Base-by-base conservation (phyloP, 2,113 vertebrate species). In the Pterocles orientalis region DNA sequence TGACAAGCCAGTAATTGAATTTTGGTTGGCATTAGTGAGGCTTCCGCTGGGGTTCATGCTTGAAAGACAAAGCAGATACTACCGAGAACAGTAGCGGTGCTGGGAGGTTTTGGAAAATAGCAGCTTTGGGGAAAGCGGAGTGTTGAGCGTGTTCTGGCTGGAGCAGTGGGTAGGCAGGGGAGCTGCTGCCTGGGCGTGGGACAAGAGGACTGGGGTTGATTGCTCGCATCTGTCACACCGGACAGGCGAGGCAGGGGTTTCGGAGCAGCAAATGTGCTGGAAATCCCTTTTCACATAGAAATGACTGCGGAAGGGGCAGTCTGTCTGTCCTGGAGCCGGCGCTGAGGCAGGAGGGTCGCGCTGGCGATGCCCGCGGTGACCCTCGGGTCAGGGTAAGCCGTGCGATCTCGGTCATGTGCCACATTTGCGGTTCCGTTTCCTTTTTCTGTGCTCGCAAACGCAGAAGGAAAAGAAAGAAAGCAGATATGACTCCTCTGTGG, bases 1-100 rank as follows among this genome's bases (percentile, higher is more conserved):
- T 89, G 94, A 93, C 88, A 87, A 61, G 91, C 17, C 6, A 50
- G 23, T 91, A 91, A 92, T 91, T 94, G 92, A 60, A 88, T 93
- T 96, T 75, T 12, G 86, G 69, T 69, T 75, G 70, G 61, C 2
- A 0, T 79, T 68, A 21, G 80, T 0, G 5, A 84, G 57, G 80
- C 64, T 83, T 86, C 80, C 43, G 14, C 92, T 31, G 77, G 69
- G 64, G 17, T 18, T 82, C 2, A 1, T 18, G 77, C 53, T 43
- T 45, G 86, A 76, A 83, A 93, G 92, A 84, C 88, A 72, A 50
- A 92, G 82, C 57, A n/a, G 82, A 7, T 41, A 14, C 48, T 53
- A 48, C 71, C 0, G 2, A 68, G 86, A 61, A 14, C 45, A 15
- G 1, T 1, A 4, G 1, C 3, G 58, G 51, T 29, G 69, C 72